Conservation (phyloP, 2,888 invertebrate genomes). For the Tanytarsus gracilentus region DNA sequence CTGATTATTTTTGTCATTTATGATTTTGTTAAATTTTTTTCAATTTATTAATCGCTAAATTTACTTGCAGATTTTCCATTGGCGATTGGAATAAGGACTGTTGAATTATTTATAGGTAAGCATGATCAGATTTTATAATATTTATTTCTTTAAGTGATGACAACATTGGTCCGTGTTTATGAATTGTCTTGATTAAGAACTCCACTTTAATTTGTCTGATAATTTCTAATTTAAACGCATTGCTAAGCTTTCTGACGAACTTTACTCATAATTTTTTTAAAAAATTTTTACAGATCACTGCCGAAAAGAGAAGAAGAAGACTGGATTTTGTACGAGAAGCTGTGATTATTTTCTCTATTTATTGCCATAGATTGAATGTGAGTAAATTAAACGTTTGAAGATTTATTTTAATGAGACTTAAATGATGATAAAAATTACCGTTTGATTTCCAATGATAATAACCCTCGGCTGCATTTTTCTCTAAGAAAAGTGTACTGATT, state of each 20-base stretch:
- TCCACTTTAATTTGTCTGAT: constrained; percentile 33
- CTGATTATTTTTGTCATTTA: background rate
- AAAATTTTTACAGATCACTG: background rate
- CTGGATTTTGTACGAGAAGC: background rate
- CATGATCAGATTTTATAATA: background rate
- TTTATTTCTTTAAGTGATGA: constrained; percentile 26
- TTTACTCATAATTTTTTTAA: background rate
- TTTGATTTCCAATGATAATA: constrained; percentile 30
- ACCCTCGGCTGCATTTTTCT: constrained; percentile 29
- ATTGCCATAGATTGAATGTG: background rate
- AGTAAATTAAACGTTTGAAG: background rate
- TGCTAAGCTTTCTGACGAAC: too few relatives aligned
- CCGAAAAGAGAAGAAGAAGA: background rate
- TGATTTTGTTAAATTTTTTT: too few relatives aligned
- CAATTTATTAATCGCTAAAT: background rate
- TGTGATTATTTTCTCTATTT: background rate
- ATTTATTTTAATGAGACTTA: background rate
- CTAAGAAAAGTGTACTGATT: constrained; percentile 25
- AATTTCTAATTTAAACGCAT: background rate
- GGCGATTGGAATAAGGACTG: too few relatives aligned
- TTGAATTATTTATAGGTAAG: too few relatives aligned
- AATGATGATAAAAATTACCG: constrained; percentile 31
- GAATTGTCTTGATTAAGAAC: constrained; percentile 35
- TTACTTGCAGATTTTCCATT: too few relatives aligned
- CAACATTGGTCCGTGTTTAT: constrained; percentile 38